A percentile compares a stretch with the other conserved stretches of the same genome.
phyloP scores from a whole-genome alignment of 2,888 invertebrate species.

The Biston betularia region DNA sequence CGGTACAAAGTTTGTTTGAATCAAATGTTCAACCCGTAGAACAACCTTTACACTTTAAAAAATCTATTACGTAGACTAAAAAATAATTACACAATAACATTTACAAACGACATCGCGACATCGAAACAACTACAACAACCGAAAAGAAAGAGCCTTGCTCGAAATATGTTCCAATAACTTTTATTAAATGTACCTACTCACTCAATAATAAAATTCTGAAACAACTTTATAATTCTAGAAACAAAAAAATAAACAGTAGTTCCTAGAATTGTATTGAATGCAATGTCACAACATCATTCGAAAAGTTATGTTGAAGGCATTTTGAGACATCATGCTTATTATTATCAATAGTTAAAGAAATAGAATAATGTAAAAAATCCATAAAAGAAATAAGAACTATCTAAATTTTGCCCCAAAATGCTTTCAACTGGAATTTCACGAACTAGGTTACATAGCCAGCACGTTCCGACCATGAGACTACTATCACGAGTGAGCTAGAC shows the following conservation, averaged over 20 bases:
- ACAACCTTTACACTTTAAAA: neutral
- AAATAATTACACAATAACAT: neutral
- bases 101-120: neutral
- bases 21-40: neutral
- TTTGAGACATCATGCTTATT: neutral
- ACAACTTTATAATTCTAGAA: neutral
- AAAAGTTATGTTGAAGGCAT: neutral
- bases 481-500: neutral
- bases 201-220: neutral
- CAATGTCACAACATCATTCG: neutral
- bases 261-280: neutral
- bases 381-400: neutral
- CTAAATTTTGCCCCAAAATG: neutral
- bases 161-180: neutral
- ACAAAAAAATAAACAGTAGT: neutral
- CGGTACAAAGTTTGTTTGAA: too few species aligned
- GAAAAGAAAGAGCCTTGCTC: neutral
- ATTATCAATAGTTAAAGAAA: too few species aligned
- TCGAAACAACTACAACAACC: neutral
- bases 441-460: neutral
- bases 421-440: conserved; percentile 6
- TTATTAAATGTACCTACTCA: too few species aligned
- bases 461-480: neutral
- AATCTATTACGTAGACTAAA: neutral
- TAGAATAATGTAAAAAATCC: too few species aligned